Base-by-base conservation (phyloP, 2,113 vertebrate genomes). In the Emydura subglobosa region DNA sequence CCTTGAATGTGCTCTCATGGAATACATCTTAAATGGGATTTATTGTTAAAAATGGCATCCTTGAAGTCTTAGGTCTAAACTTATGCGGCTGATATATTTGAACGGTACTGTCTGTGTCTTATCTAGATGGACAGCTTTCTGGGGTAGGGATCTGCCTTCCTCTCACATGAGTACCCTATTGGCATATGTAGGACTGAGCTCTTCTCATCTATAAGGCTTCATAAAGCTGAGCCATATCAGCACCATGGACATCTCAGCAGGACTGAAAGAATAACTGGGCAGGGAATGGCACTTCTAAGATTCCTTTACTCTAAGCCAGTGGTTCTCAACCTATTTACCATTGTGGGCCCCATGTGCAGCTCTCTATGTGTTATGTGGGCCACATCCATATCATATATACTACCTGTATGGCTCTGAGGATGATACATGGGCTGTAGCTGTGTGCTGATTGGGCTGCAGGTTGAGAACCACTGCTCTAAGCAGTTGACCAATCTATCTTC, bases 51-150 rank as follows among this genome's bases (percentile, higher is more conserved):
- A 95, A 85, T 96, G 97, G 91, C 93, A 92, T 92, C 90, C 96
- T 54, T 95, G 17, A 96, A 97, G 96, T 95, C 90, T 96, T 95
- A 94, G 88, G 92, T 59, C 85, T 93, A 87, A 95, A 96, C 94
- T 95, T 97, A 39, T 95, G 92, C 96, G 95, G 92, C 94, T 96
- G 84, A 95, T 96, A 34, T n/a, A 92, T 92, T 94, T 96, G 96
- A 96, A 95, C 91, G 95, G 90, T 65, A 55, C 95, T 96, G 96
- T 97, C 93, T 94, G 84, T 94, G 92, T 94, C 96, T 97, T 95
- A 89, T 88, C 65, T 88, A 31, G 93, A 92, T 87, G 95, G 96
- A 95, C 93, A 87, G 84, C 79, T 95, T 87, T 93, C 89, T 90
- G 79, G 47, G 89, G 85, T 91, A 92, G 93, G 44, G 55, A 34